A percentile compares a stretch with the other conserved stretches of the same genome.
Conservation (phyloP, 2,797 vertebrate species). For the Arrhamphus sclerolepis region DNA sequence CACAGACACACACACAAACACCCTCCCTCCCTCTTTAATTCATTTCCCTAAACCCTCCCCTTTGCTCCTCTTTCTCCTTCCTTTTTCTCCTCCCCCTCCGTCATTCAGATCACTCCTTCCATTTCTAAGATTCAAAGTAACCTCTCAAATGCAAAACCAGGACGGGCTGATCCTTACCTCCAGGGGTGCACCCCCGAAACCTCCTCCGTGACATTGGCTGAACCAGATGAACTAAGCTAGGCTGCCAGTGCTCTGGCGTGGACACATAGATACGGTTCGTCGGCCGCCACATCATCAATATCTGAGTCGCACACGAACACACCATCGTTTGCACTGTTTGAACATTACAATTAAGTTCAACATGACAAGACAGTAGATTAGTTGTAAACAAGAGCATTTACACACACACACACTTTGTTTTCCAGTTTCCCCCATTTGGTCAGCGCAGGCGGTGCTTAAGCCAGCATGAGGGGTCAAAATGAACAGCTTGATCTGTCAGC, state of each 20-base stretch:
- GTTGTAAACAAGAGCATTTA: too few relatives aligned
- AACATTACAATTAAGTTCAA: too few relatives aligned
- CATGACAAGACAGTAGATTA: too few relatives aligned
- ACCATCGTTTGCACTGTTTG: not conserved
- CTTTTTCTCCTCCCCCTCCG: conserved; percentile 57
- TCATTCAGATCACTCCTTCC: conserved; percentile 67
- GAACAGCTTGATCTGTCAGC: too few relatives aligned
- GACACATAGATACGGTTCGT: conserved; percentile 40
- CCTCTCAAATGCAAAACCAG: not conserved
- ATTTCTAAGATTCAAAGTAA: conserved; percentile 40
- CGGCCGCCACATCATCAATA: not conserved
- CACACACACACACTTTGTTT: too few relatives aligned
- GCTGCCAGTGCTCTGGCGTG: conserved; percentile 52
- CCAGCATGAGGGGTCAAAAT: too few relatives aligned
- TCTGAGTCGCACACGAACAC: conserved; percentile 11
- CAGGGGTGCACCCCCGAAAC: not conserved
- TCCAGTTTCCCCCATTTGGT: too few relatives aligned
- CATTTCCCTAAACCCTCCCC: conserved; percentile 73
- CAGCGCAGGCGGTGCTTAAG: too few relatives aligned
- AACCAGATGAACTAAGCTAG: conserved; percentile 70
- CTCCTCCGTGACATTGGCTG: conserved; percentile 68
- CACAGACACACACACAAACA: not conserved
- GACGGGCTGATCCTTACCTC: conserved; percentile 7
- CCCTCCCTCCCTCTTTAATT: conserved; percentile 35
- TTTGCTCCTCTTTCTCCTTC: conserved; percentile 49